These are phyloP conservation scores for Hippocampus kuda DNA, from an alignment of 2,797 vertebrate genomes.

Conservation along the genomic window DNA sequence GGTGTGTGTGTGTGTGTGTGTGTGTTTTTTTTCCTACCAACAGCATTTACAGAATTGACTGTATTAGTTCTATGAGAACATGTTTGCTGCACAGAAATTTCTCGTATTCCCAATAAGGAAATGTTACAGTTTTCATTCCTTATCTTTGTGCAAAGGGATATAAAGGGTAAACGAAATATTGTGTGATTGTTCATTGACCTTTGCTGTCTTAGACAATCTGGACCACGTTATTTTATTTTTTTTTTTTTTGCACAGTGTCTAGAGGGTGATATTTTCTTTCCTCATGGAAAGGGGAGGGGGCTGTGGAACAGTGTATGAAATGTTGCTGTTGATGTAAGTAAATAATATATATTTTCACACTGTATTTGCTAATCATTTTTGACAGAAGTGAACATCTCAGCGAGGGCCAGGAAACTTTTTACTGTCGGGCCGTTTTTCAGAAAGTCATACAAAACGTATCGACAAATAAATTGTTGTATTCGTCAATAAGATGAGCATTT, in stretches of 20 bases:
- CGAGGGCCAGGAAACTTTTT: not conserved
- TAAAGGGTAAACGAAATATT: constrained; percentile 53
- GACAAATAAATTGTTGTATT: not conserved
- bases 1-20: constrained; percentile 5
- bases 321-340: constrained; percentile 64
- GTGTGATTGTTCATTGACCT: constrained; percentile 51
- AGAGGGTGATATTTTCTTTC: constrained; percentile 66
- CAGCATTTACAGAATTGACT: constrained; percentile 43
- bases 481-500: not conserved
- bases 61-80: constrained; percentile 38
- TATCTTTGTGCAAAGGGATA: constrained; percentile 59
- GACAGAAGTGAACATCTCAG: not conserved
- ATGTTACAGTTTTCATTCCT: constrained; percentile 64
- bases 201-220: constrained; percentile 66
- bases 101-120: constrained; percentile 35
- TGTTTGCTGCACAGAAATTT: constrained; percentile 48
- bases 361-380: not conserved
- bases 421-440: not conserved
- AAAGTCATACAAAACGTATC: not conserved
- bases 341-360: constrained; percentile 74
- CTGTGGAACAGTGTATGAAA: constrained; percentile 48
- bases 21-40: constrained; percentile 4
- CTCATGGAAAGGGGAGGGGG: constrained; percentile 41
- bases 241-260: constrained; percentile 41
- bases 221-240: constrained; percentile 43